Percentiles rank a stretch among this genome's conserved stretches.
Evolutionary conservation across 2,888 invertebrate species (phyloP).

Genomic region (Trachelus tabidus): DNA sequence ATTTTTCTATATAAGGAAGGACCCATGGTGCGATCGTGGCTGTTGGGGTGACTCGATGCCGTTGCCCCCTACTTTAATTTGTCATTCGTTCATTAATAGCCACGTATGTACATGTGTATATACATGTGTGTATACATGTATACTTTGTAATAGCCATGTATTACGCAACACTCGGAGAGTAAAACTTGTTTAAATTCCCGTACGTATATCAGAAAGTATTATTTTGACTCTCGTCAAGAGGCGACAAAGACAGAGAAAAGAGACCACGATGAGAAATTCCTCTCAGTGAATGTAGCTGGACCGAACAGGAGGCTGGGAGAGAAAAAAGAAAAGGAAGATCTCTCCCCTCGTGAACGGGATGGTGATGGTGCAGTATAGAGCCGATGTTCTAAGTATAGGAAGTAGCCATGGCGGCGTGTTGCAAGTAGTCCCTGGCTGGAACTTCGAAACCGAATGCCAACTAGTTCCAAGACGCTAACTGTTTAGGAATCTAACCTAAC

Average conservation of each 20-base stretch:
- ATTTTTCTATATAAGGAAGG: background rate
- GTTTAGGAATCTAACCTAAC: background rate
- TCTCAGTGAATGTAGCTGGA: background rate
- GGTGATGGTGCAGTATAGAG: background rate
- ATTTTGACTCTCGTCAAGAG: background rate
- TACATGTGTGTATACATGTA: too few species aligned
- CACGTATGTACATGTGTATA: background rate
- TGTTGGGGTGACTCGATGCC: background rate
- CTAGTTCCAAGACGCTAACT: slow-evolving; percentile 1
- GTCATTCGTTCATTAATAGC: background rate
- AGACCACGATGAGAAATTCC: background rate
- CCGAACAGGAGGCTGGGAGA: slow-evolving; percentile 17
- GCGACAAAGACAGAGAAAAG: background rate
- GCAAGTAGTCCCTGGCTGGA: slow-evolving; percentile 15
- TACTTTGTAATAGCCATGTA: background rate
- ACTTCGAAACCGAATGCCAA: slow-evolving; percentile 21
- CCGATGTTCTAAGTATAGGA: slow-evolving; percentile 40
- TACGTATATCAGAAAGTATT: background rate
- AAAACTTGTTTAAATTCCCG: background rate
- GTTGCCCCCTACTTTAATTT: background rate
- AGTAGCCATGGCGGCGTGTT: slow-evolving; percentile 10
- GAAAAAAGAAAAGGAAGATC: slow-evolving; percentile 22
- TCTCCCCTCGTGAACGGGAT: slow-evolving; percentile 2
- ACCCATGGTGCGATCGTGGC: background rate
- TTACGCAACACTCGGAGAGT: background rate